Base-by-base conservation (phyloP, 2,113 vertebrate genomes). In the Atractosteus spatula region DNA sequence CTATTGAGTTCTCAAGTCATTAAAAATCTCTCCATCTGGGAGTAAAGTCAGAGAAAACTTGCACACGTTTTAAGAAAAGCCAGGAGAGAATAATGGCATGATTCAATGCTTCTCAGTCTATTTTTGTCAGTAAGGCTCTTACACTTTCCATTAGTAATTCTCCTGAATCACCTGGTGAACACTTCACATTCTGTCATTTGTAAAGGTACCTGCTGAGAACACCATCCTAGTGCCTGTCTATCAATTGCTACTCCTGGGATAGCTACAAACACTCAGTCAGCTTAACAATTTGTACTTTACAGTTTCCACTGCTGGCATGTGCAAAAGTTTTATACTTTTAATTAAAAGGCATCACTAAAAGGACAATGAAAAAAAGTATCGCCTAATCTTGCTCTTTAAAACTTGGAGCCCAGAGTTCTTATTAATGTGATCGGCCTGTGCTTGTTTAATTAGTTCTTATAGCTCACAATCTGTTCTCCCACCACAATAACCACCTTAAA, bases 361-460 rank as follows among this genome's bases (percentile, higher is more conserved):
- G 41, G 41, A 72, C 13, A 64, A 29, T 3, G 57, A 68, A 70
- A 44, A 29, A 62, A 51, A 66, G 17, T 47, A 45, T 16, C 54
- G 47, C 65, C 29, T 14, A 43, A 45, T 17, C 8, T 8, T 13
- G 29, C 4, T 72, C 65, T 66, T 55, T 45, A 69, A 54, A 68
- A 61, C 44, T 51, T 2, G 12, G 41, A n/a, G 14, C 44, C 74
- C 61, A 3, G 68, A 16, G 80, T 84, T 82, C 85, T 88, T 84
- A 87, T 88, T 91, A 88, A 83, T 76, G 83, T 41, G 82, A 13
- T 87, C 83, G 83, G 82, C 81, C 77, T 81, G 89, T 72, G 41
- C 67, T 73, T 73, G 82, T 90, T 89, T 91, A 91, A 92, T 90
- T 92, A 89, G 87, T 78, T 77, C 85, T 65, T 81, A 84, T 88